These are phyloP conservation scores for Hylyphantes graminicola DNA, from an alignment of 1,140 invertebrate genomes.

Conservation along the genomic window DNA sequence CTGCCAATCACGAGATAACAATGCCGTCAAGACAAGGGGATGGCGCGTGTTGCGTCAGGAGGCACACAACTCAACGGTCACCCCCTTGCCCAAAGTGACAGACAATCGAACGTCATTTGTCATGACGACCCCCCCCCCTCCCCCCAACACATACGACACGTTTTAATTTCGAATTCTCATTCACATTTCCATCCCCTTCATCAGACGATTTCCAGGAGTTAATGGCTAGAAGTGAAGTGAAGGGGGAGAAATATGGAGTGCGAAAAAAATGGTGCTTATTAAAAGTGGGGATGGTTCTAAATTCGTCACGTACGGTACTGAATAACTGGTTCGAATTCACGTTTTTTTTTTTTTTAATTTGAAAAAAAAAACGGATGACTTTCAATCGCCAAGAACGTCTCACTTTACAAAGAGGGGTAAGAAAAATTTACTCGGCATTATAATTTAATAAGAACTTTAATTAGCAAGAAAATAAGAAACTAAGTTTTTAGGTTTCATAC, in stretches of 20 bases:
- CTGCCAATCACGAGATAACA: too few species aligned
- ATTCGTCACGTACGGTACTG: conserved; percentile 33
- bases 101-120: conserved; percentile 35
- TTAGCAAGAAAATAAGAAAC: too few species aligned
- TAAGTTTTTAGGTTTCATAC: too few species aligned
- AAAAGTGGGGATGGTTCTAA: conserved; percentile 4
- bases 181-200: conserved; percentile 20
- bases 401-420: neutral
- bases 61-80: conserved; percentile 17
- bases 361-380: neutral
- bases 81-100: conserved; percentile 24
- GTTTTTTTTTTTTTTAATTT: too few species aligned
- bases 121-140: neutral
- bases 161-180: conserved; percentile 36
- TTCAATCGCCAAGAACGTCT: conserved; percentile 13
- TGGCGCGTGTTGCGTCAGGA: conserved; percentile 1
- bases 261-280: conserved; percentile 16
- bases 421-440: too few species aligned
- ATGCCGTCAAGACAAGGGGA: neutral
- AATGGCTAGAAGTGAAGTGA: conserved; percentile 22
- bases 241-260: neutral
- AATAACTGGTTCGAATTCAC: conserved; percentile 5
- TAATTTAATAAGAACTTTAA: too few species aligned
- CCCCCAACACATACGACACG: neutral
- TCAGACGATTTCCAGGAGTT: neutral